Evolutionary conservation across 2,888 invertebrate species (phyloP), one percentile per base, ranked within the genome.

Genomic region (Heteropelma amictum): DNA sequence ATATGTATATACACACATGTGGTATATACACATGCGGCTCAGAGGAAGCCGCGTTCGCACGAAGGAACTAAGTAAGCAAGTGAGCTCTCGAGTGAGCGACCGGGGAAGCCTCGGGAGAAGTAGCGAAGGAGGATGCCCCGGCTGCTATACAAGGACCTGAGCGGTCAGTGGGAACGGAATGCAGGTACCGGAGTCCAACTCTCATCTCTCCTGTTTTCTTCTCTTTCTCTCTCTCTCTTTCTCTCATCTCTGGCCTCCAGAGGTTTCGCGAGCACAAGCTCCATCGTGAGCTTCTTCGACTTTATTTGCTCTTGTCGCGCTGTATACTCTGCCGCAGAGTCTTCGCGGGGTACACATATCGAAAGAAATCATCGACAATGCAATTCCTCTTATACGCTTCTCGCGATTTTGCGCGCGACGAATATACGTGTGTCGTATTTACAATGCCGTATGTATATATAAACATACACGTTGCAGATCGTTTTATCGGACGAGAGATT

Each of bases 141-240:
- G 82, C 23, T 47, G 21, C 87, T 88, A 87, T 88, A 88, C 85
- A 87, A 86, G 87, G 86, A 86, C 85, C 88, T 87, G 84, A 84
- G 84, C 84, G 84, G 83, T 84, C 88, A 88, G 87, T 87, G 88
- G 89, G 88, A 88, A 88, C 88, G 88, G 88, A 89, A 89, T 89
- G 88, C 88, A 87, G 88, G 86, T 87, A 88, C 85, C 83, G 87
- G 82, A 87, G 86, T 86, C 85, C 85, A 33, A 84, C 83, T 85
- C 83, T 81, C 83, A 60, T 60, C 58, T n/a, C n/a, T n/a, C n/a
- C n/a, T 42, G 42, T 28, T 81, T 81, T 80, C 79, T 79, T 80
- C 80, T 79, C 79, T 58, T 79, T 78, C 74, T 78, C 82, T 80
- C 74, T 78, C 79, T 82, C 80, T 65, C 38, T 72, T 76, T 77